These are phyloP conservation scores for Dusona sp. DNA, from an alignment of 2,888 invertebrate species.

Conservation along the genomic window DNA sequence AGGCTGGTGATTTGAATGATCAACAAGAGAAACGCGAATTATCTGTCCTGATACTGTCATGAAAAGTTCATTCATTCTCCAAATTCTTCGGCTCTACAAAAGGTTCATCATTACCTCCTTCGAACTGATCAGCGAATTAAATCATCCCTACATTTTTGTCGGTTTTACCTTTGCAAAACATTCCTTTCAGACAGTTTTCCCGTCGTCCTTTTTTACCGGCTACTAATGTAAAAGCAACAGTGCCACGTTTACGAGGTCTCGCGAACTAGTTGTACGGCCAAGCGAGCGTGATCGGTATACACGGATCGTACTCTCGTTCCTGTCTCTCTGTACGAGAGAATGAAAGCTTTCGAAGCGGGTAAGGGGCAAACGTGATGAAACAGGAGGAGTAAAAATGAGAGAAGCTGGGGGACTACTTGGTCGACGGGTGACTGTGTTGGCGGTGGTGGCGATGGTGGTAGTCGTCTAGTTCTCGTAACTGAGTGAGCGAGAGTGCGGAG, in stretches of 20 bases:
- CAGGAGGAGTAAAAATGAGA: conserved; percentile 63
- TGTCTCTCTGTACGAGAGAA: conserved; percentile 46
- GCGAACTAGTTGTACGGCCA: conserved; percentile 42
- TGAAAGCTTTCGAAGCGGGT: conserved; percentile 34
- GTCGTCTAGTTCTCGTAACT: conserved; percentile 63
- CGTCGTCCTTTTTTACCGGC: neutral
- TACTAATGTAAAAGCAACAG: conserved; percentile 63
- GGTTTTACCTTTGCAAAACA: neutral
- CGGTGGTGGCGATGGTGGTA: conserved; percentile 62
- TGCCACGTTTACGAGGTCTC: conserved; percentile 72
- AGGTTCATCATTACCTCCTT: neutral
- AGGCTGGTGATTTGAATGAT: conserved; percentile 56
- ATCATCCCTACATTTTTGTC: neutral
- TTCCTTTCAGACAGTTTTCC: neutral
- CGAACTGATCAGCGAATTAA: neutral
- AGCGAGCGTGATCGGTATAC: conserved; percentile 71
- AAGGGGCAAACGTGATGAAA: conserved; percentile 63
- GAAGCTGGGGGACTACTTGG: conserved; percentile 62
- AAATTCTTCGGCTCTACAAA: neutral
- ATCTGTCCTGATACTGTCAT: neutral
- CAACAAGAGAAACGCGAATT: neutral
- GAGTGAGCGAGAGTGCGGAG: conserved; percentile 74
- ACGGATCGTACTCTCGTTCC: conserved; percentile 48
- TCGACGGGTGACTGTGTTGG: conserved; percentile 32
- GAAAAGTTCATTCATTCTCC: neutral